Base-by-base conservation (phyloP, 2,113 vertebrate genomes). In the Polypterus senegalus region DNA sequence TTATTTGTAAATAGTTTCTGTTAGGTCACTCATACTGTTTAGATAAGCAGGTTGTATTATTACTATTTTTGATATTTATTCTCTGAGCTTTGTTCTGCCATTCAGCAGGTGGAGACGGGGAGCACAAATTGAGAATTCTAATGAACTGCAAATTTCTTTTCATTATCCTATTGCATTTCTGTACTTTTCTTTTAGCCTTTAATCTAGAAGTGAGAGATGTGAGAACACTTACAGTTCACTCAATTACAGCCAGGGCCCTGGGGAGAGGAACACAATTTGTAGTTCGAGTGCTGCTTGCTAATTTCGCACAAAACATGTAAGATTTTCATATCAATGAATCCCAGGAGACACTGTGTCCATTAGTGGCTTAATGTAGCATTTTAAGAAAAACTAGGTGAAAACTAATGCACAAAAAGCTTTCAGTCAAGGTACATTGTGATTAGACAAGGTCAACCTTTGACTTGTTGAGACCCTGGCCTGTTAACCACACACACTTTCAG, bases 291-390 rank as follows among this genome's bases (percentile, higher is more conserved):
- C 54, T 8, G 57, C 57, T 63, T 48, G 62, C 64, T 73, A 74
- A 77, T 74, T 76, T 71, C 67, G 61, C 68, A 62, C 43, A 60
- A 69, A 71, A 66, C 65, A 59, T 11, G 11, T 54, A 62, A 70
- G 66, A 70, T 77, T 80, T 81, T 73, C 74, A 74, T 77, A 75
- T 76, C 76, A 83, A 79, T 81, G 73, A 79, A 74, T 70, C 71
- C 66, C 75, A 61, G 11, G 65, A 70, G 79, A 79, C 61, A 44
- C 59, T 67, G 64, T 70, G 67, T 71, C 73, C 80, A 79, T 82
- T 81, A 78, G 69, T 65, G 57, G 70, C 73, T 73, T 78, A 77
- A 81, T 81, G 77, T 71, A 71, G 67, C 77, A 72, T 80, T 74
- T 65, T 77, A 67, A 63, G 63, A 63, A 60, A 60, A 62, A 62